Evolutionary conservation across 2,113 vertebrate genomes (phyloP), one percentile per base, ranked within the genome.

Genomic region (Illadopsis cleaveri): DNA sequence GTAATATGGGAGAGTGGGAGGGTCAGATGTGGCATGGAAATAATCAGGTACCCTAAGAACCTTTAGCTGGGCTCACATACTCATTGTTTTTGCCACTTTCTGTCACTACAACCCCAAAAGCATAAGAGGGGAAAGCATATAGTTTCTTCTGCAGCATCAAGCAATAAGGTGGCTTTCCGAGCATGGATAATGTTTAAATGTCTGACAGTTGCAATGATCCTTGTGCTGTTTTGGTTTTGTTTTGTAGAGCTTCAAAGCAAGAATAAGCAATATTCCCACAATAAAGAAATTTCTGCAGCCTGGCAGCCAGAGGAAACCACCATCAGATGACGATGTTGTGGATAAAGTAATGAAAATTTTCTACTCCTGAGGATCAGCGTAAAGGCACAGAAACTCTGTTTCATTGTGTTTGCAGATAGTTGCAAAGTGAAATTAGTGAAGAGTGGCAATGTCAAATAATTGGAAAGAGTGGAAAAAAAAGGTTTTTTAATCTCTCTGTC

Each of bases 251-350:
- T 99, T 99, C 83, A 99, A 99, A 95, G 94, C 89, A n/a, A 98
- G 98, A 93, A 98, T 98, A 95, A 98, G 89, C 20, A 87, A 44
- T 16, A 88, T 98, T 7, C 98, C 98, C 3, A 96, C 97, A 58
- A 98, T 99, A 95, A 93, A 91, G 27, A 98, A 96, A 90, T 99
- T 99, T 93, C 94, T 99, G 72, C 96, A 98, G 87, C 98, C 98
- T 35, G 98, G 98, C 62, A 99, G 99, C 94, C 97, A 98, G 91
- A 98, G 98, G 82, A 99, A 98, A 93, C 92, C 47, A 23, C 22
- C 47, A 22, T 3, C 21, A 47, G 21, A 22, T 22, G 45, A 47
- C 3, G 21, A 47, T 22, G 45, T 6, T 47, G 5, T 47, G 5
- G 45, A 22, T 19, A 50, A 50, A 50, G 48, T 25, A 7, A 50